Evolutionary conservation across 2,888 invertebrate genomes (phyloP), one percentile per base, ranked within the genome.

Genomic region (Rhabditophanes sp.): DNA sequence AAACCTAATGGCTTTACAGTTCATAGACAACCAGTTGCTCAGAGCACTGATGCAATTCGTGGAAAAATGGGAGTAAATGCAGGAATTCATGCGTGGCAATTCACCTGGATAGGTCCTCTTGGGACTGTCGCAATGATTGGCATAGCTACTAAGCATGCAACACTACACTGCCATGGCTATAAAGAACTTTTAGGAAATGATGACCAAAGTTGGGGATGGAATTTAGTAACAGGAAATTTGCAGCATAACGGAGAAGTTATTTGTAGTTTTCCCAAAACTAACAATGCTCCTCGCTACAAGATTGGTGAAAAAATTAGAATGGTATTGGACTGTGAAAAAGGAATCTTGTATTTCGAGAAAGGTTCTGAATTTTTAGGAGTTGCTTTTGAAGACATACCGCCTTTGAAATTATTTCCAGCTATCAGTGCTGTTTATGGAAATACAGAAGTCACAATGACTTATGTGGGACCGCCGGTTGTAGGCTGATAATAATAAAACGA

Each of bases 171-270:
- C 67, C 82, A 80, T 59, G 90, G 93, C 35, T 96, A 96, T 72
- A 80, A 88, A 31, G 82, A 88, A 6, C 72, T 96, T 39, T 71
- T 93, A 44, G 93, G 93, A 19, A 80, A 82, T 4, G 87, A 93
- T 71, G 83, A 85, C 66, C 81, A 90, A 67, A 88, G 87, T 62
- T 96, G 93, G 93, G 93, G 93, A 9, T 96, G 93, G 93, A 93
- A 93, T 74, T 74, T 96, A 55, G 90, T 93, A 31, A 90, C 93
- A 71, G 93, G 90, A 73, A 79, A 82, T 70, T 75, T 93, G 51
- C 72, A 90, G 55, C 90, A 96, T 67, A 87, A 88, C 73, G 90
- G 90, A 34, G 82, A 85, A 20, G 39, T 35, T 9, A 27, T 47
- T 9, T 51, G 50, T 6, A 31, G 17, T 1, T 60, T 60, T 40